A percentile compares a stretch with the other conserved stretches of the same genome.
Conservation (phyloP, 2,888 invertebrate species). For the Hipparchia sbordonii region DNA sequence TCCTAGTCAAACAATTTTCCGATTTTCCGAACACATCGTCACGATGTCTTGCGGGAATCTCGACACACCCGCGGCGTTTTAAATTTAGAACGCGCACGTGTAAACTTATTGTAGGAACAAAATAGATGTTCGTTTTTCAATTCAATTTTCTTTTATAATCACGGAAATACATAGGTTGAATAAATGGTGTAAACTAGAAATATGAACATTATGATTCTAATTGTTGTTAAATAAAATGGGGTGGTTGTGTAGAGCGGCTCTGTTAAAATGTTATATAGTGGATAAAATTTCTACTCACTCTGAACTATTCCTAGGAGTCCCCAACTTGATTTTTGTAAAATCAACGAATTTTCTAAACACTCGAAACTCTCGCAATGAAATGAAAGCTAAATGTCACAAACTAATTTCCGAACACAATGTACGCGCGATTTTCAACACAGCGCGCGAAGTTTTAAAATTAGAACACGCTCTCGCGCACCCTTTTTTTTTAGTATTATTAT, state of each 20-base stretch:
- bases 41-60: neutral
- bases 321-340: slow-evolving; percentile 42
- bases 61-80: slow-evolving; percentile 8
- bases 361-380: neutral
- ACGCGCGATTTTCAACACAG: slow-evolving; percentile 44
- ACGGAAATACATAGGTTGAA: neutral
- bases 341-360: neutral
- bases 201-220: too few relatives aligned
- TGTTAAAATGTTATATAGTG: too few relatives aligned
- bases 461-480: slow-evolving; percentile 53
- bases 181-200: too few relatives aligned
- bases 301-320: slow-evolving; percentile 35
- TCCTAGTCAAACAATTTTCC: neutral
- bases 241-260: too few relatives aligned
- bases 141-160: neutral
- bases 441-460: slow-evolving; percentile 56
- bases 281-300: slow-evolving; percentile 27
- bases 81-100: slow-evolving; percentile 1
- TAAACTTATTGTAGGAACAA: neutral
- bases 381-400: slow-evolving; percentile 1
- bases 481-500: slow-evolving; percentile 30
- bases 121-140: neutral
- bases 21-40: neutral
- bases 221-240: too few relatives aligned
- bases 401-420: slow-evolving; percentile 38